A percentile compares a stretch with the other conserved stretches of the same genome.
phyloP scores from a whole-genome alignment of 1,140 invertebrate genomes.

The Acromyrmex charruanus region DNA sequence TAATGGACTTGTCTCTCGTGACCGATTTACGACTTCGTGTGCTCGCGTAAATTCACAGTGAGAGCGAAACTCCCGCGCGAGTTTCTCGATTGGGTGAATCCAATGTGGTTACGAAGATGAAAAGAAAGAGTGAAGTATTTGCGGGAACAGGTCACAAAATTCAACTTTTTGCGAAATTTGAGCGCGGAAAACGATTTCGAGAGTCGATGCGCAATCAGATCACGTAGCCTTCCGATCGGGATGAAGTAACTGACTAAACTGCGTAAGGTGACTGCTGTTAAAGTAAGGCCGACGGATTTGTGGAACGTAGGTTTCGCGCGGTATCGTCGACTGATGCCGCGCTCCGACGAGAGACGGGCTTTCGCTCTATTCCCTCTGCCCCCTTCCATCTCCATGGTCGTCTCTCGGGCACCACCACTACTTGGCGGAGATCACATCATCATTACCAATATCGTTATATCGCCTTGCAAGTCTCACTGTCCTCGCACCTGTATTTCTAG shows the following conservation, averaged over 20 bases:
- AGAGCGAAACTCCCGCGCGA: not conserved
- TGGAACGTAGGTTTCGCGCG: slow-evolving; percentile 73
- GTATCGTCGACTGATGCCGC: slow-evolving; percentile 73
- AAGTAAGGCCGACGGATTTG: slow-evolving; percentile 44
- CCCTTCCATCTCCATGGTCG: slow-evolving; percentile 42
- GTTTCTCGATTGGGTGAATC: slow-evolving; percentile 16
- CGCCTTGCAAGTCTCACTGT: slow-evolving; percentile 47
- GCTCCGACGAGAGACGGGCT: slow-evolving; percentile 59
- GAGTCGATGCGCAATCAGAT: not conserved
- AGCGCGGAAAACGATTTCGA: not conserved
- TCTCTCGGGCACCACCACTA: slow-evolving; percentile 41
- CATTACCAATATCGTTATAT: slow-evolving; percentile 11
- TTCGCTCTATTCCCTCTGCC: slow-evolving; percentile 59
- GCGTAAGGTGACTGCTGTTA: not conserved
- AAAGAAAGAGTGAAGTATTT: not conserved
- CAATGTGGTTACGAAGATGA: not conserved
- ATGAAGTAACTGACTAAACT: not conserved
- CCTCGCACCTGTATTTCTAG: slow-evolving; percentile 48
- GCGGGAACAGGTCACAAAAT: not conserved
- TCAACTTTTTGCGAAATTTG: not conserved
- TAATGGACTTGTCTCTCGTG: slow-evolving; percentile 43
- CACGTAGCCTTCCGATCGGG: not conserved
- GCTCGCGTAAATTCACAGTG: slow-evolving; percentile 48
- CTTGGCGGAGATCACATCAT: not conserved
- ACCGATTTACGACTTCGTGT: slow-evolving; percentile 29